Evolutionary conservation across 1,140 invertebrate species (phyloP), one percentile per base, ranked within the genome.

Genomic region (Euura saliciscinereae): DNA sequence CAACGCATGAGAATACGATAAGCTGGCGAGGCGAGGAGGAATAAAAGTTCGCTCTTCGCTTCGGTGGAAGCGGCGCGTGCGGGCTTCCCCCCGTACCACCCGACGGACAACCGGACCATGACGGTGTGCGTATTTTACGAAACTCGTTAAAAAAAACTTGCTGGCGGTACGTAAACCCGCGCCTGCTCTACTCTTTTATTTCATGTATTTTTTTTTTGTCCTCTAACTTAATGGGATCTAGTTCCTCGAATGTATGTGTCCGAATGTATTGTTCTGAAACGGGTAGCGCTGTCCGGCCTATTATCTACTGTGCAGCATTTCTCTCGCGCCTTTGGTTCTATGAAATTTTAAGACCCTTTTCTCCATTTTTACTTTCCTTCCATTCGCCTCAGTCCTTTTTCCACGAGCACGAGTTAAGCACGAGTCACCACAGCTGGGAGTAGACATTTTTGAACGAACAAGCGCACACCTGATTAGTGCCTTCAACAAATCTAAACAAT

Each of bases 81-180:
- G 68, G 51, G 65, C 68, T 70, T 67, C 43, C 28, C 59, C 43
- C 66, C 43, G 13, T 67, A 44, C 28, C 43, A 10, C 66, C 8
- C 66, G 7, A 10, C 28, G 7, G 5, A 44, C 8, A 67, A 67
- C 66, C 66, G 66, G 66, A 67, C 66, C 45, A 44, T 69, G 68
- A 69, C 68, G 68, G 8, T 44, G 45, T 69, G 68, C 45, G 68
- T 69, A 69, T 69, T 69, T 69, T 69, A 69, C 68, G 68, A 69
- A 69, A 69, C 68, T 69, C n/a, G 68, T 46, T 44, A 44, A 69
- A 46, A 59, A 59, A 46, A 69, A 45, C 43, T 45, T 7, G 45
- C 68, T 28, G 43, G 43, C 68, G 43, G 10, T 69, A 46, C 68
- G 45, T 69, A 69, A 69, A 69, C 43, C 45, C 45, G 68, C 45